Evolutionary conservation across 2,113 vertebrate genomes (phyloP), one percentile per base, ranked within the genome.

Genomic region (Neotoma lepida): DNA sequence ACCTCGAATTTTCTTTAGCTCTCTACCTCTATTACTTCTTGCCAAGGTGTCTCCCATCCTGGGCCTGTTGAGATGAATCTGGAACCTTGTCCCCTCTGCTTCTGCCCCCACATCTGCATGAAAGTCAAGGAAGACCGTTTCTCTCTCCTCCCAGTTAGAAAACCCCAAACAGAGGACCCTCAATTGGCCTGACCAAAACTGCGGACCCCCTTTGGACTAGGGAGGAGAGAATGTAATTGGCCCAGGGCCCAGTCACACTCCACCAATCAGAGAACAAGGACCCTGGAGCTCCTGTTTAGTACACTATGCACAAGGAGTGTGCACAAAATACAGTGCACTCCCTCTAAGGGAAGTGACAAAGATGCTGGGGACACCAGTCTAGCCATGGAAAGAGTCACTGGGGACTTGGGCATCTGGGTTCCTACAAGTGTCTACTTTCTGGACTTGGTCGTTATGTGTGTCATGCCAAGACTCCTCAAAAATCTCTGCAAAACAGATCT

Each of bases 341-440:
- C 18, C 78, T 81, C 39, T 39, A 26, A 63, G 26, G 33, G 35
- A 56, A 41, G 9, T 1, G 3, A 14, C 6, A 17, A 51, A 18
- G 58, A 28, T 18, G 1, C 9, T 5, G 9, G n/a, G 28, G 1
- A 26, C 6, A 4, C 51, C 64, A 8, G 0, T 28, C 18, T n/a
- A 28, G n/a, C 78, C 30, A 30, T 4, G 18, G n/a, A 51, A 39
- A 5, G 22, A 15, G 82, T 7, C n/a, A 2, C 3, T 9, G 46
- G 39, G 4, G 8, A 5, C 80, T 3, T 17, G 64, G 76, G 20
- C 0, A 35, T 46, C 61, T 3, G 28, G 6, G 17, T 61, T 49
- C 20, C 22, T 24, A 5, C 35, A 56, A 35, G 33, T 58, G 35
- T 82, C 90, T 70, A 39, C 30, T 95, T 41, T 90, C 1, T 9